Conservation (phyloP, 2,888 invertebrate species). For the Trissolcus japonicus region DNA sequence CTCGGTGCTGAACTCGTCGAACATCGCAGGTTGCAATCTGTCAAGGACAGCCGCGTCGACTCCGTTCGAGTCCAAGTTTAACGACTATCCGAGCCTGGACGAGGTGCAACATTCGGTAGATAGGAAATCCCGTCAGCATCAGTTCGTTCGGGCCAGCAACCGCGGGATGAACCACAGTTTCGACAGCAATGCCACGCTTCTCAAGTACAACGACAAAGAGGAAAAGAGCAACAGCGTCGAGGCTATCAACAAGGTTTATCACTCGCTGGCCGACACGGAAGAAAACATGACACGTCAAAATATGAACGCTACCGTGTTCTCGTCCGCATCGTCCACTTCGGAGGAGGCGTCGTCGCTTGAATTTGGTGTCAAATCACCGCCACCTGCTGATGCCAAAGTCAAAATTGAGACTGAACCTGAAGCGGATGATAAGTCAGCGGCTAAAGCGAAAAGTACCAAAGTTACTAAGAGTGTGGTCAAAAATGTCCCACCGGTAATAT, state of each 20-base stretch:
- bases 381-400: constrained; percentile 32
- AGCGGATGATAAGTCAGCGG: constrained; percentile 11
- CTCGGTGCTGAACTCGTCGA: constrained; percentile 68
- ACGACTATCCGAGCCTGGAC: constrained; percentile 73
- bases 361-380: constrained; percentile 47
- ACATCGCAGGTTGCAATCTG: constrained; percentile 64
- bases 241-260: constrained; percentile 70
- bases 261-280: constrained; percentile 7
- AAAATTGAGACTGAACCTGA: constrained; percentile 23
- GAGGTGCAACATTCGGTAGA: constrained; percentile 70
- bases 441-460: constrained; percentile 9
- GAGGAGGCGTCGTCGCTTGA: constrained; percentile 46
- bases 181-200: constrained; percentile 66
- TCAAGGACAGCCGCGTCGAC: constrained; percentile 69
- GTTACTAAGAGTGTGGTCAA: constrained; percentile 11
- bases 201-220: constrained; percentile 66
- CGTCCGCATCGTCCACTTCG: constrained; percentile 49
- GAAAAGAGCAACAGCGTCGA: constrained; percentile 65
- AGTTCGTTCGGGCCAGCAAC: constrained; percentile 66
- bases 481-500: constrained; percentile 15
- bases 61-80: constrained; percentile 71
- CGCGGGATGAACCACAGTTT: constrained; percentile 67
- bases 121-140: constrained; percentile 69
- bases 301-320: constrained; percentile 21
- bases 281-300: constrained; percentile 15